Conservation (phyloP, 2,797 vertebrate species). For the Aphelocoma californica region DNA sequence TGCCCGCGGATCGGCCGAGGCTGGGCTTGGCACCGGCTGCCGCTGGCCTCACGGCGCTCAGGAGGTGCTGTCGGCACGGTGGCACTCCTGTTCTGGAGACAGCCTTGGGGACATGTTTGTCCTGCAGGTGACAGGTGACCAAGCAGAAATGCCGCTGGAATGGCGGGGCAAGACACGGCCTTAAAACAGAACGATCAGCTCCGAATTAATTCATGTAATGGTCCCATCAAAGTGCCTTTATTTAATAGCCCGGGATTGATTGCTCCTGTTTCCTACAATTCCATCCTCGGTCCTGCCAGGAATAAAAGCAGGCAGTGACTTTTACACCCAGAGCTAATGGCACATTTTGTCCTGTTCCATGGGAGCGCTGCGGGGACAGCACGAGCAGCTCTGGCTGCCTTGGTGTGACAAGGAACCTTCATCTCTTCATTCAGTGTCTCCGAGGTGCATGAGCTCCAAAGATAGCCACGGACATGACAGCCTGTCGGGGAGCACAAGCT, state of each 20-base stretch:
- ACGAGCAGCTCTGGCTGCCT: neutral
- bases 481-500: neutral
- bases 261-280: neutral
- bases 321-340: neutral
- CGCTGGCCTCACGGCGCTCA: rapidly evolving
- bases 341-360: neutral
- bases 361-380: neutral
- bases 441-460: neutral
- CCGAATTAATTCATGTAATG: neutral
- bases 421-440: neutral
- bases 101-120: neutral
- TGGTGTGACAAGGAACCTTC: neutral
- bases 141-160: neutral
- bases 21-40: neutral
- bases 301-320: neutral
- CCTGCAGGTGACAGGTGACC: neutral
- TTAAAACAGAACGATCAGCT: neutral
- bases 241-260: neutral
- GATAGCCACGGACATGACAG: neutral
- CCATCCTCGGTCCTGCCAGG: neutral
- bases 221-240: neutral
- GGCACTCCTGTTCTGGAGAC: neutral
- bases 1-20: neutral
- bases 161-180: neutral
- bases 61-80: neutral